These are phyloP conservation scores for Leucopsar rothschildi DNA, from an alignment of 2,113 vertebrate genomes.

Conservation along the genomic window DNA sequence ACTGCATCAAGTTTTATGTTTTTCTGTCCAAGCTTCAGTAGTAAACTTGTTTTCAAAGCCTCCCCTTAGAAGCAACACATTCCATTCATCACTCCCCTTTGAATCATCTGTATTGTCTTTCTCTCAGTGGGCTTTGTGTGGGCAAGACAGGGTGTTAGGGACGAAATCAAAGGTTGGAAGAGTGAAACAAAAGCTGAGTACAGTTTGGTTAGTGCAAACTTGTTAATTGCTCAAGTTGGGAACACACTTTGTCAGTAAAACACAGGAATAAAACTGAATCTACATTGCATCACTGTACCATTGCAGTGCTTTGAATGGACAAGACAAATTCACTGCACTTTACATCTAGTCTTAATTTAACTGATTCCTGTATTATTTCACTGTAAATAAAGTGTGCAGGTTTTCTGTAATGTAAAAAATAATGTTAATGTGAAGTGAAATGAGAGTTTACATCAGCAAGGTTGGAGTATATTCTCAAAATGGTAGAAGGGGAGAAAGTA, in stretches of 20 bases:
- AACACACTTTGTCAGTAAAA: neutral
- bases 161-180: neutral
- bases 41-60: slow-evolving; percentile 31
- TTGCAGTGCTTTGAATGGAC: neutral
- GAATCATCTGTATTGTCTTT: neutral
- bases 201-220: neutral
- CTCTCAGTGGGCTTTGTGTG: neutral
- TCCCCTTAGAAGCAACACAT: neutral
- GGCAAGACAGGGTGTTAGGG: neutral
- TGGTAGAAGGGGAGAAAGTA: neutral
- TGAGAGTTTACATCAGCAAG: neutral
- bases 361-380: neutral
- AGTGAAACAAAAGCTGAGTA: neutral
- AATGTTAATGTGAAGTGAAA: neutral
- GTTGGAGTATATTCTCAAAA: neutral
- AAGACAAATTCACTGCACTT: neutral
- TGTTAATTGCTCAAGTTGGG: neutral
- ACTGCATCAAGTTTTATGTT: slow-evolving; percentile 25
- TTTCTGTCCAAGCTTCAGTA: neutral
- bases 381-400: neutral
- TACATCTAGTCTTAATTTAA: neutral
- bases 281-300: neutral
- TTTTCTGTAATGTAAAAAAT: neutral
- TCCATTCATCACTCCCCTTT: neutral
- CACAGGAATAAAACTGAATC: neutral